Evolutionary conservation across 1,140 invertebrate species (phyloP).

Genomic region (Radopholus similis): DNA sequence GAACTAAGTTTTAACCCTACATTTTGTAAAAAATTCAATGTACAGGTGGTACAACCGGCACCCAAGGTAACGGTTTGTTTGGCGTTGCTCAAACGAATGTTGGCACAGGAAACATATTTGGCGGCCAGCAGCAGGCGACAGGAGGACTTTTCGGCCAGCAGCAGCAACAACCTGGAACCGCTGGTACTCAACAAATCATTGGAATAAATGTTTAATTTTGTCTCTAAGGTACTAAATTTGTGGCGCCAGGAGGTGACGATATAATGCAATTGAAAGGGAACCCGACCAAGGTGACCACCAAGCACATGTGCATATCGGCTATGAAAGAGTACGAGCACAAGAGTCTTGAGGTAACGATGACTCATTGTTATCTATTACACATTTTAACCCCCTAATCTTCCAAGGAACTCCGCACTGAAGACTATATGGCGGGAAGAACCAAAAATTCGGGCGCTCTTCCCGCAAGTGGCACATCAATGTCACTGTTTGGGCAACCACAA

Average conservation of each 20-base stretch:
- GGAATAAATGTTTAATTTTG: no score
- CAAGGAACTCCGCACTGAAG: conserved; percentile 29
- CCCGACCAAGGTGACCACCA: conserved; percentile 21
- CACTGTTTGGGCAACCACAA: no score
- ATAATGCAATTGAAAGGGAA: conserved; percentile 30
- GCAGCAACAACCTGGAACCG: background rate
- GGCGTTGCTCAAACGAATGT: no score
- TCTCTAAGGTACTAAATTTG: conserved; percentile 26
- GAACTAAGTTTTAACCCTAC: no score
- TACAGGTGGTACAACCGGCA: no score
- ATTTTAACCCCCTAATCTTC: background rate
- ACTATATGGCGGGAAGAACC: conserved; percentile 19
- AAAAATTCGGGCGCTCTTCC: background rate
- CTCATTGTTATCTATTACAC: background rate
- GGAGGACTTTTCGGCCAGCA: background rate
- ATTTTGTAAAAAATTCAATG: no score
- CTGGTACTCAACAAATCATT: no score
- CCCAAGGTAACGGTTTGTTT: background rate
- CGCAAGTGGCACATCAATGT: no score
- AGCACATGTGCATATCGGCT: conserved; percentile 37
- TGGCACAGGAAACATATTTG: no score
- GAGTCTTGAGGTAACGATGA: conserved; percentile 30
- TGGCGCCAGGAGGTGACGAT: conserved; percentile 19
- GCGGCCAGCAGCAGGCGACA: no score
- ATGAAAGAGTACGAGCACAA: conserved; percentile 35